Evolutionary conservation across 2,113 vertebrate genomes (phyloP).

Genomic region (Columba janthina): DNA sequence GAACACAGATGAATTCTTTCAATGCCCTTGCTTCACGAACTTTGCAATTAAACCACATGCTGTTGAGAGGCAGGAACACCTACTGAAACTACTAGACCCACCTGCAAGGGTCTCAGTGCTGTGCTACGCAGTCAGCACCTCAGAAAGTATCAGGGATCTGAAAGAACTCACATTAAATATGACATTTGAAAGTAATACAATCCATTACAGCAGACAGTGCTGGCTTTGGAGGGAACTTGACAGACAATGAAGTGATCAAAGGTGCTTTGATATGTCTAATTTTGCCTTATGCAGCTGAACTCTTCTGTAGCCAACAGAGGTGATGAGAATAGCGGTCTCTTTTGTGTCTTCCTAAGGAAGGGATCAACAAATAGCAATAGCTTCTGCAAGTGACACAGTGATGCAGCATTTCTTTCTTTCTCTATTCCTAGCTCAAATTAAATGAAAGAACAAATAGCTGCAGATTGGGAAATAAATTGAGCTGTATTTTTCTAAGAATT

Average conservation of each 20-base stretch:
- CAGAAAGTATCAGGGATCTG: background rate
- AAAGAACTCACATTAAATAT: constrained; percentile 12
- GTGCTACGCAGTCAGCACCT: background rate
- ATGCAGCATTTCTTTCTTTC: background rate
- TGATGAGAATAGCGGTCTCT: background rate
- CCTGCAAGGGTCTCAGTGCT: background rate
- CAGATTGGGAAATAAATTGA: background rate
- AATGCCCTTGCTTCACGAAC: background rate
- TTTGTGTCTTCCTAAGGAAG: background rate
- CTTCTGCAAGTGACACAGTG: background rate
- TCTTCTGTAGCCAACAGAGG: background rate
- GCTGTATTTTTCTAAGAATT: background rate
- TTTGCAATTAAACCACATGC: constrained; percentile 3
- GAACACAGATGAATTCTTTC: background rate
- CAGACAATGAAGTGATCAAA: constrained; percentile 60
- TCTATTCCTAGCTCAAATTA: background rate
- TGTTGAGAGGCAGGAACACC: background rate
- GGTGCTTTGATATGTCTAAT: constrained; percentile 47
- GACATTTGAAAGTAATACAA: constrained; percentile 3
- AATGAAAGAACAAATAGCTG: background rate
- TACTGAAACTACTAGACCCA: background rate
- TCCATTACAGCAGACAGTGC: background rate
- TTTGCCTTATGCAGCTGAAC: background rate
- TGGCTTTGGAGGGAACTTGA: constrained; percentile 39
- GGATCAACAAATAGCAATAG: background rate